Percentiles rank a stretch among this genome's conserved stretches.
Conservation (phyloP, 2,797 vertebrate genomes). For the Limosa lapponica region DNA sequence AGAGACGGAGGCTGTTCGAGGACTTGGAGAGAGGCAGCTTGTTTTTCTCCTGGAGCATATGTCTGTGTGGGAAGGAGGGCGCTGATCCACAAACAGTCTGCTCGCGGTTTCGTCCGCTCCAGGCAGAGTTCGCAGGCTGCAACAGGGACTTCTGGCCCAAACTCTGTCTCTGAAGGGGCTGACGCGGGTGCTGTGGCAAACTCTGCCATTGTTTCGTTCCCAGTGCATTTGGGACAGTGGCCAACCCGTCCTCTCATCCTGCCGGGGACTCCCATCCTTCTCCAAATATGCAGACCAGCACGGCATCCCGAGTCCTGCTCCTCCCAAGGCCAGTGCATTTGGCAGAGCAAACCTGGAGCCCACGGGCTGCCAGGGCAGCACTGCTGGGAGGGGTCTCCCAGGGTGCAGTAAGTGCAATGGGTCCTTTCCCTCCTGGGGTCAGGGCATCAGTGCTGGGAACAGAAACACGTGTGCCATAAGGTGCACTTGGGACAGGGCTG, state of each 20-base stretch:
- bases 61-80: constrained; percentile 50
- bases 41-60: constrained; percentile 27
- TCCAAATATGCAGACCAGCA: neutral
- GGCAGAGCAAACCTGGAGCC: neutral
- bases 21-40: constrained; percentile 14
- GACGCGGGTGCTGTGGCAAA: neutral
- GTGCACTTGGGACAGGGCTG: neutral
- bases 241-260: neutral
- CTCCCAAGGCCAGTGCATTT: neutral
- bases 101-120: neutral
- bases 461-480: fast-evolving
- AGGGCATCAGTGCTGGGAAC: neutral
- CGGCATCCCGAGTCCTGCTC: fast-evolving
- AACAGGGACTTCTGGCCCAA: neutral
- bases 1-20: fast-evolving
- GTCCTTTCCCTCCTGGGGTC: neutral
- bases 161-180: neutral
- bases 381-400: fast-evolving
- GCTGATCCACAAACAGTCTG: constrained; percentile 37
- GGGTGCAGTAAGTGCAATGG: neutral
- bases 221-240: neutral
- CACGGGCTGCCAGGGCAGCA: neutral
- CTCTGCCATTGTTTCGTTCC: neutral
- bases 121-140: neutral
- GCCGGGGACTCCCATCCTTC: neutral